A percentile compares a stretch with the other conserved stretches of the same genome.
These are phyloP conservation scores for Halictus ligatus DNA, from an alignment of 2,888 invertebrate genomes.

Conservation along the genomic window DNA sequence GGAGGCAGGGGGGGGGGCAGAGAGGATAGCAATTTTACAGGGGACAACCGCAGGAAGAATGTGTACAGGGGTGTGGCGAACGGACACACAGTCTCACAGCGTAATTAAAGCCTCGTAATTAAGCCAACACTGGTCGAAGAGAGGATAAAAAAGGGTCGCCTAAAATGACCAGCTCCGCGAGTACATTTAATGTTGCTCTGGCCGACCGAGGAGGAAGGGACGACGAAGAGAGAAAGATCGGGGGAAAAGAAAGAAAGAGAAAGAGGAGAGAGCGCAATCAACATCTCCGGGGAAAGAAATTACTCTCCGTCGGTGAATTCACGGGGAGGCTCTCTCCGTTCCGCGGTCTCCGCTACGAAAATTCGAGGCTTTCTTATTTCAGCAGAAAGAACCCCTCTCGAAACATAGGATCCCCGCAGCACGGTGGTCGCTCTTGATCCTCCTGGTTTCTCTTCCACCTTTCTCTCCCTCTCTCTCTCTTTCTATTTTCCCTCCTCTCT, in stretches of 20 bases:
- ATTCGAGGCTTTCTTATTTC: conserved; percentile 32
- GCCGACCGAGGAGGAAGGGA: neutral
- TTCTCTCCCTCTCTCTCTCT: neutral
- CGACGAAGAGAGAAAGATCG: no score
- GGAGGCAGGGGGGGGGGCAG: neutral
- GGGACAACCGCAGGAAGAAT: conserved; percentile 15
- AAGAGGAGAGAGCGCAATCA: conserved; percentile 26
- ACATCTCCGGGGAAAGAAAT: conserved; percentile 35
- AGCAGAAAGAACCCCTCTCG: neutral
- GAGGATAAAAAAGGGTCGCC: conserved; percentile 39
- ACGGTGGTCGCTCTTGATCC: neutral
- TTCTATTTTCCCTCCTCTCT: neutral
- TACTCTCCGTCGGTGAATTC: conserved; percentile 33
- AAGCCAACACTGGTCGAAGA: conserved; percentile 50
- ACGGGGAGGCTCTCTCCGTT: neutral
- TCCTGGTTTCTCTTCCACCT: neutral
- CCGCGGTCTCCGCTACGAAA: conserved; percentile 1
- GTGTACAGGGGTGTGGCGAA: neutral
- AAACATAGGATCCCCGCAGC: conserved; percentile 11
- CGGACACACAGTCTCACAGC: conserved; percentile 13
- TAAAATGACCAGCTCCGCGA: conserved; percentile 15
- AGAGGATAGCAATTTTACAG: conserved; percentile 54
- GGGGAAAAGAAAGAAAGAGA: neutral
- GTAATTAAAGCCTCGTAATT: conserved; percentile 68
- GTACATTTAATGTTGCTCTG: conserved; percentile 27